phyloP scores from a whole-genome alignment of 92 coral and sea anemone species.

The Pocillopora grandis region DNA sequence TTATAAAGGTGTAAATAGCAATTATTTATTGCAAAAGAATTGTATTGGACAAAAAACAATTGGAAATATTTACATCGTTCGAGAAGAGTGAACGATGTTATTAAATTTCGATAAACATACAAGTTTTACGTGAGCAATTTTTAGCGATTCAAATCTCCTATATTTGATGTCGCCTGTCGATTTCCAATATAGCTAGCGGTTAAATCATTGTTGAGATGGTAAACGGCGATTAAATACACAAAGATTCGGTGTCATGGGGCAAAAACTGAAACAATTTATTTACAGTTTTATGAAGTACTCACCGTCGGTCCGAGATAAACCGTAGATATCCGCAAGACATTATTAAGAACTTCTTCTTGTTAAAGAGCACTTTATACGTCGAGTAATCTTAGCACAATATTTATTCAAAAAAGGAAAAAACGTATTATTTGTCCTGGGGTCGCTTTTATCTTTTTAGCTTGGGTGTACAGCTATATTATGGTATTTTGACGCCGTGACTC shows the following conservation, averaged over 20 bases:
- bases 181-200: background rate
- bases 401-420: background rate
- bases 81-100: background rate
- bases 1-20: background rate
- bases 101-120: background rate
- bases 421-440: background rate
- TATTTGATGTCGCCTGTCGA: background rate
- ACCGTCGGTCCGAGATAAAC: background rate
- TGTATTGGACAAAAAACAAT: background rate
- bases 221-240: background rate
- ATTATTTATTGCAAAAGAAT: background rate
- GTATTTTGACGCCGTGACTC: background rate
- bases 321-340: background rate
- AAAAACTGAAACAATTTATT: conserved; percentile 2
- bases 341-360: background rate
- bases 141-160: background rate
- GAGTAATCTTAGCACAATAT: background rate
- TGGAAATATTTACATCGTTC: background rate
- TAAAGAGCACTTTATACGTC: background rate
- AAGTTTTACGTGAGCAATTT: background rate
- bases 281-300: background rate
- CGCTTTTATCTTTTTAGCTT: background rate
- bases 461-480: background rate
- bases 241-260: background rate
- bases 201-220: background rate